Conservation (phyloP, 2,797 vertebrate genomes). For the Acestrorhynchus altus region DNA sequence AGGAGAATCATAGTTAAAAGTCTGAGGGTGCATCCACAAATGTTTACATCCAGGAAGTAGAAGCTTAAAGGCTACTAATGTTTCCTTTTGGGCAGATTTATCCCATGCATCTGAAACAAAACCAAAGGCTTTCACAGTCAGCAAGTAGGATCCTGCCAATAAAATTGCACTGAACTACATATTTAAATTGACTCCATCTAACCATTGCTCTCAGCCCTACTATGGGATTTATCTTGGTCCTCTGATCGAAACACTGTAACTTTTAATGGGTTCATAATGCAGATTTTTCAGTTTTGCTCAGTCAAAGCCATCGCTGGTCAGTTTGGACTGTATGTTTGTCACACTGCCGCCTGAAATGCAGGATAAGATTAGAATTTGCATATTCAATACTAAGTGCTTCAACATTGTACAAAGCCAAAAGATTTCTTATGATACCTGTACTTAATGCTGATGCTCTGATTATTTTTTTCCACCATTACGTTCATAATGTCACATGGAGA, state of each 20-base stretch:
- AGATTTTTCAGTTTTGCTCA: background rate
- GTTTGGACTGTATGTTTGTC: background rate
- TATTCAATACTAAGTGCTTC: conserved; percentile 24
- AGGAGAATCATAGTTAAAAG: background rate
- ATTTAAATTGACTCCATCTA: background rate
- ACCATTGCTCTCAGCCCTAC: background rate
- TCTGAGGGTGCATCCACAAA: conserved; percentile 5
- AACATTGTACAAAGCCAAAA: conserved; percentile 39
- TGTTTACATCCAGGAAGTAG: background rate
- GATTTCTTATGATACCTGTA: conserved; percentile 12
- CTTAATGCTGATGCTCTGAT: background rate
- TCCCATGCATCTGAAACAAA: background rate
- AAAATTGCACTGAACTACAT: background rate
- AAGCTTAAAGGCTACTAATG: background rate
- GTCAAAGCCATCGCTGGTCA: background rate
- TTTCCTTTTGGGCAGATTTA: background rate
- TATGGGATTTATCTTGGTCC: background rate
- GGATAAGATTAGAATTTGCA: conserved; percentile 5
- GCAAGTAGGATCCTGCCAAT: background rate
- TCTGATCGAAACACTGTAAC: background rate
- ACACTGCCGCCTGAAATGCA: conserved; percentile 14
- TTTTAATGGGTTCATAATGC: background rate
- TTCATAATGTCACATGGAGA: conserved; percentile 37
- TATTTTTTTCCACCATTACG: conserved; percentile 9
- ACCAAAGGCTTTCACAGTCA: background rate